Conservation (phyloP, 2,888 invertebrate genomes). For the Cistogaster globosa region DNA sequence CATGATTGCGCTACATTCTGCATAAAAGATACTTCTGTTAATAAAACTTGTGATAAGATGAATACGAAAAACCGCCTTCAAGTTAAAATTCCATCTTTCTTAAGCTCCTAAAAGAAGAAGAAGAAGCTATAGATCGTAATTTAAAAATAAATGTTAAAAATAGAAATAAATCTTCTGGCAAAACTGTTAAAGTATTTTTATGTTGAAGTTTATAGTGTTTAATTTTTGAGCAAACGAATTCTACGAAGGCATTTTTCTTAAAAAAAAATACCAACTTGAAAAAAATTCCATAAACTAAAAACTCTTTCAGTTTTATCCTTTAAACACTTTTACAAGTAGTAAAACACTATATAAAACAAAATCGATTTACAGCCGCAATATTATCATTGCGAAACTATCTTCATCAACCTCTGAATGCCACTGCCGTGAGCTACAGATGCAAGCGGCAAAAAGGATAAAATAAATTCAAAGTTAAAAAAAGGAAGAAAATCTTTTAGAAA, state of each 20-base stretch:
- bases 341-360: constrained; percentile 54
- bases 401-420: constrained; percentile 44
- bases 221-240: not conserved
- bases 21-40: too few relatives aligned
- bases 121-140: too few relatives aligned
- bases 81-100: too few relatives aligned
- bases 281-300: constrained; percentile 14
- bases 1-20: too few relatives aligned
- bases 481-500: constrained; percentile 62
- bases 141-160: too few relatives aligned
- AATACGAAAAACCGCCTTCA: too few relatives aligned
- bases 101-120: too few relatives aligned
- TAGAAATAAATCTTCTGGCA: too few relatives aligned
- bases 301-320: constrained; percentile 38
- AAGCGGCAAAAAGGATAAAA: not conserved
- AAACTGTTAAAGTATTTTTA: not conserved
- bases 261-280: constrained; percentile 4
- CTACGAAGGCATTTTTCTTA: not conserved
- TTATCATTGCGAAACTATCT: constrained; percentile 67
- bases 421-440: not conserved
- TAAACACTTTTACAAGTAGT: constrained; percentile 43
- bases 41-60: too few relatives aligned
- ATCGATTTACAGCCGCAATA: constrained; percentile 70
- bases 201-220: constrained; percentile 5
- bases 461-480: constrained; percentile 10